Conservation (phyloP, 2,113 vertebrate species). For the Elgaria multicarinata region DNA sequence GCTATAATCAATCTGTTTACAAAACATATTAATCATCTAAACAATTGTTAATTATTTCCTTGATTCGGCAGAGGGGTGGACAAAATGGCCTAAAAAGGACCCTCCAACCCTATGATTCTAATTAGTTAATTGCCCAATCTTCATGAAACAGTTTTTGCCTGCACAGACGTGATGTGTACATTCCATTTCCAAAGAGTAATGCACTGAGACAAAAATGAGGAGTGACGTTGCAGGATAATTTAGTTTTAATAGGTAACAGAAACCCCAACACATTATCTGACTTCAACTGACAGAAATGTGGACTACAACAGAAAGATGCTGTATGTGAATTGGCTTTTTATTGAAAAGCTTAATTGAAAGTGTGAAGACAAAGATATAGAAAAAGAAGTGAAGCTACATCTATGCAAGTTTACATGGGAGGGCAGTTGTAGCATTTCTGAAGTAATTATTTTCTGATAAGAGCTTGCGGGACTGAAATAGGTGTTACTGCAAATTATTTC, state of each 20-base stretch:
- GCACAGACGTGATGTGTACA: neutral
- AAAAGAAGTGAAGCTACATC: conserved; percentile 37
- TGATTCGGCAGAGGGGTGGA: neutral
- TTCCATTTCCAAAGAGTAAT: conserved; percentile 24
- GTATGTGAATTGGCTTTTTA: conserved; percentile 43
- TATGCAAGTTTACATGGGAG: conserved; percentile 33
- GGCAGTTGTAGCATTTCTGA: conserved; percentile 39
- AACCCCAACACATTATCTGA: conserved; percentile 34
- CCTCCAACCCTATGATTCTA: neutral
- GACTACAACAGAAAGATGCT: conserved; percentile 26
- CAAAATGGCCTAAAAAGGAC: neutral
- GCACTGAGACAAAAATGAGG: conserved; percentile 11
- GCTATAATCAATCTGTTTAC: neutral
- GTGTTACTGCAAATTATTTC: conserved; percentile 30
- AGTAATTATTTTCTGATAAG: conserved; percentile 60
- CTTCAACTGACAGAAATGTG: conserved; percentile 36
- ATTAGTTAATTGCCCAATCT: neutral
- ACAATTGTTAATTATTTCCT: neutral
- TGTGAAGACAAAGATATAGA: neutral
- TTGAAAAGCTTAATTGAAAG: conserved; percentile 43
- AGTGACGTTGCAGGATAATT: conserved; percentile 1
- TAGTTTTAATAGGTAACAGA: conserved; percentile 38
- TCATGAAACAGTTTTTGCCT: neutral
- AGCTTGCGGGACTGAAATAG: neutral
- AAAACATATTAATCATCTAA: neutral